These are phyloP conservation scores for Lasius fuliginosus DNA, from an alignment of 2,888 invertebrate genomes.

Conservation along the genomic window DNA sequence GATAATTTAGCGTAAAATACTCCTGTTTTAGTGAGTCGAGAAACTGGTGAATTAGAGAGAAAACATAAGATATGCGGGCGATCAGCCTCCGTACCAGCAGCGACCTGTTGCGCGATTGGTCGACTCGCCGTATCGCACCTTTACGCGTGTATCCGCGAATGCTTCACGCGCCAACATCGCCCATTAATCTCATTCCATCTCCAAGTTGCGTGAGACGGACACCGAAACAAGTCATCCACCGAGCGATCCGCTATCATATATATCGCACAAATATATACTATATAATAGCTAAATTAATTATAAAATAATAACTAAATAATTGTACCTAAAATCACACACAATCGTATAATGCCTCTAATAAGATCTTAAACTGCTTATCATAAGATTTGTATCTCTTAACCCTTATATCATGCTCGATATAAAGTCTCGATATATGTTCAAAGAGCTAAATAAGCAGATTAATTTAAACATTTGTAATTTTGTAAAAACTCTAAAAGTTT, in stretches of 20 bases:
- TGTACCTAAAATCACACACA: background rate
- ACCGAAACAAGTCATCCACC: background rate
- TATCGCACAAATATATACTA: background rate
- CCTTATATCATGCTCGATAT: background rate
- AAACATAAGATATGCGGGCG: constrained; percentile 50
- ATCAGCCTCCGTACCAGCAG: constrained; percentile 70
- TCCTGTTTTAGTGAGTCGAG: background rate
- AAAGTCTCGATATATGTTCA: background rate
- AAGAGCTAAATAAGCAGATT: background rate
- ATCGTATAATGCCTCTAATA: background rate
- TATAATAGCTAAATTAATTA: background rate
- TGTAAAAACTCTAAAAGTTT: background rate
- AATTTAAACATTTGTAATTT: background rate
- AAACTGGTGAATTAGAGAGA: constrained; percentile 36
- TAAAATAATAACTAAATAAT: background rate
- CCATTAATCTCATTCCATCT: constrained; percentile 30
- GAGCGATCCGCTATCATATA: background rate
- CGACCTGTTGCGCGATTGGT: constrained; percentile 81
- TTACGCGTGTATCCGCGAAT: constrained; percentile 51
- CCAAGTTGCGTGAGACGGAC: background rate
- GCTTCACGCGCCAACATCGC: constrained; percentile 30
- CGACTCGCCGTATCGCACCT: constrained; percentile 59
- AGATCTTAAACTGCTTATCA: background rate
- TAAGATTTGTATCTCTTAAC: background rate
- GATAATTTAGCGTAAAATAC: background rate